phyloP scores from a whole-genome alignment of 2,113 vertebrate genomes.

The Pitta sordida region DNA sequence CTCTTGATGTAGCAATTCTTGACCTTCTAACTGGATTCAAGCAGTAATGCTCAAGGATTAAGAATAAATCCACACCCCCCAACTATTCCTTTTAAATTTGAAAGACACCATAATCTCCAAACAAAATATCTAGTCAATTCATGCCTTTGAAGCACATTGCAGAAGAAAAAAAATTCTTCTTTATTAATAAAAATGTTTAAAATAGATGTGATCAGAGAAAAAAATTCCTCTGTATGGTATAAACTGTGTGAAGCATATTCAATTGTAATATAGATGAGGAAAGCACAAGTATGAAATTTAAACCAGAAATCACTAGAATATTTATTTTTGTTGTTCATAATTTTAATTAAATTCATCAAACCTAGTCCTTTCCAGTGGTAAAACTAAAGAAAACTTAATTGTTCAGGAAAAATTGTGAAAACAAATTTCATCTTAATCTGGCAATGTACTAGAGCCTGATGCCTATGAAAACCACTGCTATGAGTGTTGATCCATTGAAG shows the following conservation, averaged over 20 bases:
- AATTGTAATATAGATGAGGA: neutral
- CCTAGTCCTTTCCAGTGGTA: neutral
- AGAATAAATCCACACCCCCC: neutral
- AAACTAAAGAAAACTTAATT: neutral
- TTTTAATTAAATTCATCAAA: neutral
- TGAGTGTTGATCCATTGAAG: neutral
- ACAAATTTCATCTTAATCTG: neutral
- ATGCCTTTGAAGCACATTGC: neutral
- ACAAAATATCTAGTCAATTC: neutral
- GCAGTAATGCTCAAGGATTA: neutral
- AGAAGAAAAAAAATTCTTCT: neutral
- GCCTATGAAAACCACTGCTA: neutral
- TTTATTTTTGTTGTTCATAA: neutral
- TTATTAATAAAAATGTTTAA: neutral
- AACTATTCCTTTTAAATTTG: neutral
- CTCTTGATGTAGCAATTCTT: neutral
- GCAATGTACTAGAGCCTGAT: neutral
- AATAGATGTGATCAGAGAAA: neutral
- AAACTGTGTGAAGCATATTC: neutral
- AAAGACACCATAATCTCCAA: neutral
- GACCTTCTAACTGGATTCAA: neutral
- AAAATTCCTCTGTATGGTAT: neutral
- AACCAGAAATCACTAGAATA: neutral
- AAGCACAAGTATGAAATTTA: neutral
- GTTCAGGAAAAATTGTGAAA: neutral